A percentile compares a stretch with the other conserved stretches of the same genome.
Evolutionary conservation across 2,888 invertebrate species (phyloP).

Genomic region (Drosophila anomelani): DNA sequence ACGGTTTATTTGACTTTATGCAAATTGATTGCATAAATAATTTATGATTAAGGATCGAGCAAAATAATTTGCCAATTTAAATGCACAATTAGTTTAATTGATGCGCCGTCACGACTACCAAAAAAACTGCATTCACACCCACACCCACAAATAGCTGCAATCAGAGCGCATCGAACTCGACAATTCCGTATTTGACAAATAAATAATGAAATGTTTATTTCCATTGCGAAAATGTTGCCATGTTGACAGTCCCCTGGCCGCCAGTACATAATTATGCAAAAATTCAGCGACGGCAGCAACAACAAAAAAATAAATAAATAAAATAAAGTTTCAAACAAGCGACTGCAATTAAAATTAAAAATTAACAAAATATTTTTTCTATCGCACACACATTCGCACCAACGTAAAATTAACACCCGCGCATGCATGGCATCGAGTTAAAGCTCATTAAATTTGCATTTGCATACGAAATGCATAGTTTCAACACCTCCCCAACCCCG

Average conservation of each 20-base stretch:
- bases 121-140: neutral
- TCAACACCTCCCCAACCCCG: conserved; percentile 52
- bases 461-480: conserved; percentile 74
- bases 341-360: conserved; percentile 77
- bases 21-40: conserved; percentile 65
- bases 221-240: conserved; percentile 51
- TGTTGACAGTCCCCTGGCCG: conserved; percentile 32
- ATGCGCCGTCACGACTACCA: conserved; percentile 42
- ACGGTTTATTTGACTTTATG: conserved; percentile 53
- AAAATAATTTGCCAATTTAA: conserved; percentile 60
- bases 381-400: conserved; percentile 29
- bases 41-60: conserved; percentile 49
- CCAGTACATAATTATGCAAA: conserved; percentile 68
- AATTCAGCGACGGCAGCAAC: conserved; percentile 43
- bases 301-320: conserved; percentile 37
- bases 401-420: conserved; percentile 42
- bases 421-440: conserved; percentile 39
- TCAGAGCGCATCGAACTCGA: conserved; percentile 32
- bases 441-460: conserved; percentile 78
- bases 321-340: conserved; percentile 59
- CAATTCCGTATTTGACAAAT: conserved; percentile 48
- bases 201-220: conserved; percentile 59
- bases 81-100: conserved; percentile 63
- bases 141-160: conserved; percentile 11
- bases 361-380: conserved; percentile 72